phyloP scores from a whole-genome alignment of 1,140 invertebrate genomes.

The Eriosoma lanigerum region DNA sequence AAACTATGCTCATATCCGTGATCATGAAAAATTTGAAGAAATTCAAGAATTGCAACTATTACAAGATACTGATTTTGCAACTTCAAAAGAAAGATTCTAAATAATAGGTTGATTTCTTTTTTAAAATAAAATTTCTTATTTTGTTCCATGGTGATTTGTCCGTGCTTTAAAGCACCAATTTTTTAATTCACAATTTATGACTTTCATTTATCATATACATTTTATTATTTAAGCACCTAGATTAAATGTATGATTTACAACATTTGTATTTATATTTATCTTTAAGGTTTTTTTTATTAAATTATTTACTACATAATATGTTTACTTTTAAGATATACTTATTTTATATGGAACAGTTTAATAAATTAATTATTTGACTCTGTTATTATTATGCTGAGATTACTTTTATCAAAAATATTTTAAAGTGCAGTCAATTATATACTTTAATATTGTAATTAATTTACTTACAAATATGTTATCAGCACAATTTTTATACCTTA shows the following conservation, averaged over 20 bases:
- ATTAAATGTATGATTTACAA: background rate
- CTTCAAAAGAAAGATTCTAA: conserved; percentile 76
- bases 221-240: background rate
- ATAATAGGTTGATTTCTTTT: background rate
- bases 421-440: no score
- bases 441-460: no score
- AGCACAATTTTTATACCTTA: no score
- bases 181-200: background rate
- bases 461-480: no score
- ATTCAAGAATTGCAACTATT: conserved; percentile 85
- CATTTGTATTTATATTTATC: background rate
- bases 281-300: background rate
- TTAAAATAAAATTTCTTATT: background rate
- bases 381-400: no score
- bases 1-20: conserved; percentile 93
- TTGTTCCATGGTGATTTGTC: background rate
- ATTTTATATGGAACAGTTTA: no score
- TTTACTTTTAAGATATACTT: no score
- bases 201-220: background rate
- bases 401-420: no score
- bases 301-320: no score
- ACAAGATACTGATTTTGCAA: conserved; percentile 70
- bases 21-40: conserved; percentile 90
- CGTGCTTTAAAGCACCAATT: background rate
- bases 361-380: no score